These are phyloP conservation scores for Lutraria lutraria DNA, from an alignment of 2,888 invertebrate species.

Conservation along the genomic window DNA sequence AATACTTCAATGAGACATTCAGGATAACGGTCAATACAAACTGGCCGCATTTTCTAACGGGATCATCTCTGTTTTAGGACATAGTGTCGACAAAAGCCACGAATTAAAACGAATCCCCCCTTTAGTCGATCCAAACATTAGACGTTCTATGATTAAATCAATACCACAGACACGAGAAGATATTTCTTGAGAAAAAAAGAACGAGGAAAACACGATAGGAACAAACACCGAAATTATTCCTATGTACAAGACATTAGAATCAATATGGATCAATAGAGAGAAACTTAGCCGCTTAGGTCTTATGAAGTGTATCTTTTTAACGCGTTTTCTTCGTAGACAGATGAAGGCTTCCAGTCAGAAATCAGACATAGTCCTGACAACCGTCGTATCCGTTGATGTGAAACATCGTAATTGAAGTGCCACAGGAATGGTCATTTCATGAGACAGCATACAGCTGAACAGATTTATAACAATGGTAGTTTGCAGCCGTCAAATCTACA, in stretches of 20 bases:
- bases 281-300: not conserved
- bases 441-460: not conserved
- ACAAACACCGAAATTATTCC: constrained; percentile 15
- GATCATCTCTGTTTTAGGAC: not conserved
- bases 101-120: not conserved
- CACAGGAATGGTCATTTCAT: not conserved
- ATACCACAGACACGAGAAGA: constrained; percentile 11
- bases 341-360: not conserved
- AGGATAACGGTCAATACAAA: not conserved
- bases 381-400: not conserved
- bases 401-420: not conserved
- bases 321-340: not conserved
- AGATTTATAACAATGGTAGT: not conserved
- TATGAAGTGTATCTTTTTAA: constrained; percentile 15
- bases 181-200: constrained; percentile 22
- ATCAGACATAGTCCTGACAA: not conserved
- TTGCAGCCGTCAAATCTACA: not conserved
- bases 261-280: constrained; percentile 14
- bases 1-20: not conserved
- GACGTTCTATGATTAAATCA: constrained; percentile 17
- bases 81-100: not conserved
- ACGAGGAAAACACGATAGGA: not conserved
- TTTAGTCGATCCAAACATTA: constrained; percentile 5
- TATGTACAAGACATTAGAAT: constrained; percentile 9
- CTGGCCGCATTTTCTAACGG: not conserved